Conservation (phyloP, 2,888 invertebrate genomes). For the Orthonevra nobilis region DNA sequence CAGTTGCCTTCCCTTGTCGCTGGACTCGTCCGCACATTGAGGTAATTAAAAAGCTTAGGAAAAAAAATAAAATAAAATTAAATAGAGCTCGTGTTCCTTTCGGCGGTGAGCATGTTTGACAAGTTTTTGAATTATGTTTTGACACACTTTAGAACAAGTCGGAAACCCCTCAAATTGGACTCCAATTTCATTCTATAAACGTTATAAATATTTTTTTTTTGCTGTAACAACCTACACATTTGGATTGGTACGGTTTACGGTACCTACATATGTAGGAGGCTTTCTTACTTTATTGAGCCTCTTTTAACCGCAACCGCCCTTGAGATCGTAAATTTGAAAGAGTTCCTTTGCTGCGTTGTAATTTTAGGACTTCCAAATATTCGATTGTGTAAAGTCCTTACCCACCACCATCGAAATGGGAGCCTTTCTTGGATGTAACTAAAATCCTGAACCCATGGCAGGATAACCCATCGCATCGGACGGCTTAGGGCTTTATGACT, state of each 20-base stretch:
- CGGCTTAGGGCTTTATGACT: conserved; percentile 46
- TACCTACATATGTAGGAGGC: too few species aligned
- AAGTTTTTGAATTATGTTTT: conserved; percentile 34
- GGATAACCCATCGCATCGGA: conserved; percentile 29
- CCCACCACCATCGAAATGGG: conserved; percentile 18
- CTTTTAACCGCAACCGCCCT: conserved; percentile 13
- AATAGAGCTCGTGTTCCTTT: too few species aligned
- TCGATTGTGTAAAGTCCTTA: conserved; percentile 54
- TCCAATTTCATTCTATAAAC: conserved; percentile 33
- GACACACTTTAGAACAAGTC: too few species aligned
- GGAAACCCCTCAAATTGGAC: conserved; percentile 9
- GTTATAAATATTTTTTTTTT: conserved; percentile 53
- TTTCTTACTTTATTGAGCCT: too few species aligned
- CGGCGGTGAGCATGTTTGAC: too few species aligned
- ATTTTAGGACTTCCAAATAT: conserved; percentile 62
- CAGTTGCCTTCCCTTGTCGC: too few species aligned
- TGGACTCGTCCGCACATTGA: too few species aligned
- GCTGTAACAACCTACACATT: conserved; percentile 32
- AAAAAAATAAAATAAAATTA: too few species aligned
- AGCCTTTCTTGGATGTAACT: conserved; percentile 18
- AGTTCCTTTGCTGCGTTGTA: conserved; percentile 44
- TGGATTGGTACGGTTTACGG: too few species aligned
- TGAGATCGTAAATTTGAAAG: conserved; percentile 60
- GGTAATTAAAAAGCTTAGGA: too few species aligned
- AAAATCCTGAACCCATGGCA: conserved; percentile 15